Conservation (phyloP, 2,888 invertebrate genomes). For the Scaptomyza cyrtandrae region DNA sequence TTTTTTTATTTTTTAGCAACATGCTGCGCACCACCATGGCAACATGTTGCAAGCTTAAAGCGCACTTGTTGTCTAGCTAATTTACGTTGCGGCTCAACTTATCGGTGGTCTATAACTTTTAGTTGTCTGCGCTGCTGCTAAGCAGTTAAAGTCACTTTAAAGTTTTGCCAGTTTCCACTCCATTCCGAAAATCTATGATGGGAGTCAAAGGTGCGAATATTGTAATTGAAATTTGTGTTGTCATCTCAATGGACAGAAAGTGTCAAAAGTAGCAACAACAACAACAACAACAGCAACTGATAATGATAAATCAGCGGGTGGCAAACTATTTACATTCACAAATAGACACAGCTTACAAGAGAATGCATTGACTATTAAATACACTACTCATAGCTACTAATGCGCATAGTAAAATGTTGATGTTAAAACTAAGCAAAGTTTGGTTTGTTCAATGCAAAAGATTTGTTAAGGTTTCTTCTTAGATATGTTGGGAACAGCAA, state of each 20-base stretch:
- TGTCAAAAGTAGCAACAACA: constrained; percentile 39
- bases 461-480: too few species aligned
- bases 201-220: constrained; percentile 67
- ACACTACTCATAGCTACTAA: background rate
- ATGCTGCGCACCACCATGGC: constrained; percentile 42
- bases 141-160: constrained; percentile 31
- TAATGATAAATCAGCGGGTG: constrained; percentile 38
- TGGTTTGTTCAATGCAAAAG: too few species aligned
- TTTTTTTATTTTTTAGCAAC: constrained; percentile 52
- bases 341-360: background rate
- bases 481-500: too few species aligned
- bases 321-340: constrained; percentile 13
- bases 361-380: background rate
- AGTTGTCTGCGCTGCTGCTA: background rate
- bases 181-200: constrained; percentile 20
- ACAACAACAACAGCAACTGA: constrained; percentile 1
- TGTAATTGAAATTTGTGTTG: constrained; percentile 60
- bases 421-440: too few species aligned
- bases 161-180: constrained; percentile 17
- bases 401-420: background rate
- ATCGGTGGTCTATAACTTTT: background rate
- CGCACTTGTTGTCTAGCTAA: constrained; percentile 60
- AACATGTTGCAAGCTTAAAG: constrained; percentile 53
- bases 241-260: constrained; percentile 48
- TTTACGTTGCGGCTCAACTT: constrained; percentile 42